These are phyloP conservation scores for Hydrochoerus hydrochaeris DNA, from an alignment of 2,113 vertebrate genomes.

Conservation along the genomic window DNA sequence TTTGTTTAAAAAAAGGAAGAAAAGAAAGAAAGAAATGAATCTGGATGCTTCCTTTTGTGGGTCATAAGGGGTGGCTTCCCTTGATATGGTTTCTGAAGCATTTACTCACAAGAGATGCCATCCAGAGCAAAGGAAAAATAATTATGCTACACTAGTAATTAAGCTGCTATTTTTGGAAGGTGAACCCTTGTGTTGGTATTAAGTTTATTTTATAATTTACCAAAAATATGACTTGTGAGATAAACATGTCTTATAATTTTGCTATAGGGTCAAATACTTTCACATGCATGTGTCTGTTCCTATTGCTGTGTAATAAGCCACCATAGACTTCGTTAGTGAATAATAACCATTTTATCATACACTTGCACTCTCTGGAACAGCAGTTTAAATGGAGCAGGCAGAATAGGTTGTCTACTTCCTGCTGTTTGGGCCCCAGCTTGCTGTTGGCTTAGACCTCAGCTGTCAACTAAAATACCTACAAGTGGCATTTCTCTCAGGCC, in stretches of 20 bases:
- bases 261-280: background rate
- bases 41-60: background rate
- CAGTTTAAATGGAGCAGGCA: background rate
- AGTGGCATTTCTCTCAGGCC: background rate
- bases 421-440: background rate
- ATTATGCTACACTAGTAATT: conserved; percentile 1
- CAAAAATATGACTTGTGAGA: conserved; percentile 24
- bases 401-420: background rate
- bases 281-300: background rate
- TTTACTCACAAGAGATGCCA: conserved; percentile 4
- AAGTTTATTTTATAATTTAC: conserved; percentile 40
- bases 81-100: background rate
- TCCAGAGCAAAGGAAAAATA: background rate
- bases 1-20: background rate
- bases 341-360: background rate
- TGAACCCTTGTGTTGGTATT: background rate
- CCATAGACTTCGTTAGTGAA: background rate
- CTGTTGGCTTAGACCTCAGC: background rate
- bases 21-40: background rate
- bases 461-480: background rate
- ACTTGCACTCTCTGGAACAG: background rate
- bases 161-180: background rate
- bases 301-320: background rate
- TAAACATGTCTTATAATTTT: background rate
- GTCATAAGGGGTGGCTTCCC: background rate